Evolutionary conservation across 1,140 invertebrate genomes (phyloP).

Genomic region (Drosophila ironensis): DNA sequence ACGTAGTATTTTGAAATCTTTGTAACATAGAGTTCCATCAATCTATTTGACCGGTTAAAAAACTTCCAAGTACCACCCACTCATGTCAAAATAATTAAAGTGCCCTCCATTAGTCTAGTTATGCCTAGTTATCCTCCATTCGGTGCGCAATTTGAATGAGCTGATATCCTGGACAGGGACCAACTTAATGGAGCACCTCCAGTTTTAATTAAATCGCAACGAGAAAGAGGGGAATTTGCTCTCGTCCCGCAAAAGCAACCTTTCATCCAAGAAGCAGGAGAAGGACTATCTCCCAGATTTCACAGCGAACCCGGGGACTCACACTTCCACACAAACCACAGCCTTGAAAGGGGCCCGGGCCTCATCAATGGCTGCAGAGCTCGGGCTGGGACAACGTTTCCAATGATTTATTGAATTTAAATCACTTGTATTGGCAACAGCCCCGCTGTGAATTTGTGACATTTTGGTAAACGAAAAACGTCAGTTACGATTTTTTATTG

Average conservation of each 20-base stretch:
- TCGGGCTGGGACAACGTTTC: constrained; percentile 44
- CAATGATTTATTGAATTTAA: constrained; percentile 82
- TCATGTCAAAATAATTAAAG: no score
- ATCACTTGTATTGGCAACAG: constrained; percentile 82
- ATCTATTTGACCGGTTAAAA: no score
- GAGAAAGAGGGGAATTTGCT: constrained; percentile 6
- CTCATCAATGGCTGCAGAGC: constrained; percentile 53
- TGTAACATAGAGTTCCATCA: no score
- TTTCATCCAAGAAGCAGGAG: constrained; percentile 11
- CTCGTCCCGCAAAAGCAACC: constrained; percentile 22
- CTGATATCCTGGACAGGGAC: constrained; percentile 11
- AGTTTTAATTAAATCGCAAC: constrained; percentile 80
- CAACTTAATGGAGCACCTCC: constrained; percentile 24
- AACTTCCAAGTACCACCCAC: not conserved
- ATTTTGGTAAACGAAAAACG: constrained; percentile 82
- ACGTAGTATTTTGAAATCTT: no score
- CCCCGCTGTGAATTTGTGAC: constrained; percentile 82
- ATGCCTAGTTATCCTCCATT: no score
- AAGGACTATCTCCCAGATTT: constrained; percentile 18
- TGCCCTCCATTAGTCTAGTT: no score
- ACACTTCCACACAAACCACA: not conserved
- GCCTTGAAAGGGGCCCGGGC: constrained; percentile 2
- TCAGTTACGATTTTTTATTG: constrained; percentile 82
- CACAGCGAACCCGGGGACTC: constrained; percentile 6
- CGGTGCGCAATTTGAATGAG: constrained; percentile 76